A percentile compares a stretch with the other conserved stretches of the same genome.
phyloP scores from a whole-genome alignment of 2,113 vertebrate species.

The Vireo altiloquus region DNA sequence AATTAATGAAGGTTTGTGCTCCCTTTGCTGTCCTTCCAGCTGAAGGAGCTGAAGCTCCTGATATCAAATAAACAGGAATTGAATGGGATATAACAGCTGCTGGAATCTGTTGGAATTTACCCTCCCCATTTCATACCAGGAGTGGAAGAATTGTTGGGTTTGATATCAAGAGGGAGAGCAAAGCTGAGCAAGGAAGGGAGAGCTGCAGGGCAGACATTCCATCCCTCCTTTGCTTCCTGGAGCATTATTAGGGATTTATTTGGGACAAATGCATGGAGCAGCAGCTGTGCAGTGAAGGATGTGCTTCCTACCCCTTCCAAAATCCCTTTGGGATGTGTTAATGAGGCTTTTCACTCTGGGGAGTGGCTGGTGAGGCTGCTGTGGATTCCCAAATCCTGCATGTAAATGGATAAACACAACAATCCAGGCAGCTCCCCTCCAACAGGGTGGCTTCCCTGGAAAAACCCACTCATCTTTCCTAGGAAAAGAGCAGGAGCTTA shows the following conservation, averaged over 20 bases:
- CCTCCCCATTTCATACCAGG: slow-evolving; percentile 41
- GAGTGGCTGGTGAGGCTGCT: background rate
- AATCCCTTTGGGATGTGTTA: background rate
- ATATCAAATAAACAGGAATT: slow-evolving; percentile 67
- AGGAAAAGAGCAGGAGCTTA: background rate
- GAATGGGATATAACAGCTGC: slow-evolving; percentile 76
- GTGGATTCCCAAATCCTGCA: background rate
- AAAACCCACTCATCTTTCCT: background rate
- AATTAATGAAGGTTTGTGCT: slow-evolving; percentile 51
- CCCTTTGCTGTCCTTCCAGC: slow-evolving; percentile 77
- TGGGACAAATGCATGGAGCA: background rate
- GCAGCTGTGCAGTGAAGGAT: background rate
- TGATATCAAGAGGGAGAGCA: background rate
- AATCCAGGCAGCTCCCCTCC: background rate
- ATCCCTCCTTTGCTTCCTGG: background rate
- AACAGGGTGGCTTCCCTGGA: background rate
- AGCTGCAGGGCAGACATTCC: background rate
- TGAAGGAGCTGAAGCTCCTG: slow-evolving; percentile 72
- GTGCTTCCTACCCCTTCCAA: background rate
- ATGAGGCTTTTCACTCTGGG: background rate
- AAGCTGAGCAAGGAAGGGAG: background rate
- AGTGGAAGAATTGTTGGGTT: background rate
- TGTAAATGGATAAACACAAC: background rate
- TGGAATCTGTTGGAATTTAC: slow-evolving; percentile 47
- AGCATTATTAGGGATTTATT: background rate